A percentile compares a stretch with the other conserved stretches of the same genome.
phyloP scores from a whole-genome alignment of 2,797 vertebrate species.

The Falco peregrinus region DNA sequence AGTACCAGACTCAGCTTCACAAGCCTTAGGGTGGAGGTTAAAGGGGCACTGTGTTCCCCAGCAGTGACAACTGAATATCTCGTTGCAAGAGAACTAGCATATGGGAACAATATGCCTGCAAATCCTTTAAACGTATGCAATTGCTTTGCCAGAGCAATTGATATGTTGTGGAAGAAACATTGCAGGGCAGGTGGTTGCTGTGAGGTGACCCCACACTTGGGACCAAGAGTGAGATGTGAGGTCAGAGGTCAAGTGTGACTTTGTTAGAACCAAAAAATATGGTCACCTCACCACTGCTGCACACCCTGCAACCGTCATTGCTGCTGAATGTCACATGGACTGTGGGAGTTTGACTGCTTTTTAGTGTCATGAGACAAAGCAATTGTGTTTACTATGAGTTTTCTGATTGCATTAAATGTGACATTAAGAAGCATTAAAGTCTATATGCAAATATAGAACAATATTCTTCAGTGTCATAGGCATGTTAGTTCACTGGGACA shows the following conservation, averaged over 20 bases:
- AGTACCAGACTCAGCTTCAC: background rate
- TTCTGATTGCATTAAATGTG: background rate
- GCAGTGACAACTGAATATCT: conserved; percentile 62
- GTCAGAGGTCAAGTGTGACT: conserved; percentile 70
- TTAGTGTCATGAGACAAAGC: background rate
- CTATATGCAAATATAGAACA: background rate
- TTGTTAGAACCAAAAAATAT: conserved; percentile 61
- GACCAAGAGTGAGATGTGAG: conserved; percentile 28
- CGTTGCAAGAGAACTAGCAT: conserved; percentile 54
- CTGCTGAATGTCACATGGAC: background rate
- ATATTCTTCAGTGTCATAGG: background rate
- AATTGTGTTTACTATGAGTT: background rate
- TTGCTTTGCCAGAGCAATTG: conserved; percentile 68
- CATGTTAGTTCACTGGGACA: accelerated
- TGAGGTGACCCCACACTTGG: conserved; percentile 62
- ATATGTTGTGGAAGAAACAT: conserved; percentile 66
- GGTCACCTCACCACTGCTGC: conserved; percentile 19
- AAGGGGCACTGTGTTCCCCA: conserved; percentile 54
- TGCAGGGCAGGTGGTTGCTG: conserved; percentile 71
- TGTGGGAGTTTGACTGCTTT: background rate
- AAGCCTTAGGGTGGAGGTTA: conserved; percentile 57
- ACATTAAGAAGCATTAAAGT: background rate
- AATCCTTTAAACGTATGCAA: conserved; percentile 53
- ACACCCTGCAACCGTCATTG: background rate
- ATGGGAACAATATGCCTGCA: conserved; percentile 72